These are phyloP conservation scores for Rhingia campestris DNA, from an alignment of 2,888 invertebrate genomes.

Conservation along the genomic window DNA sequence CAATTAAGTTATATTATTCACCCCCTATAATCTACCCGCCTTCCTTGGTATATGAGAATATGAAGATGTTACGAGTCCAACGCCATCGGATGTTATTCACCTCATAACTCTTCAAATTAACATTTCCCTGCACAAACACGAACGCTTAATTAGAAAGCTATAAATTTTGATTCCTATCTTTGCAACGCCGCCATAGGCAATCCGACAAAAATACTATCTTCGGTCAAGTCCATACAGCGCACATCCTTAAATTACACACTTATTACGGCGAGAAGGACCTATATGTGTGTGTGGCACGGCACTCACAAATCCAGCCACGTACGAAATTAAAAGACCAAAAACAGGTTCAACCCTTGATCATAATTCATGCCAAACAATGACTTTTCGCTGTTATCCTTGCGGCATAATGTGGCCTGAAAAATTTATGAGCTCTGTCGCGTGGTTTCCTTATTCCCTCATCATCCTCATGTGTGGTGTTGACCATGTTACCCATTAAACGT, in stretches of 20 bases:
- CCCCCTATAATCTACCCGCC: no score
- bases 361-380: slow-evolving; percentile 71
- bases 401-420: slow-evolving; percentile 61
- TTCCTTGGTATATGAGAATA: not conserved
- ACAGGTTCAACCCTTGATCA: slow-evolving; percentile 60
- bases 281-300: slow-evolving; percentile 6
- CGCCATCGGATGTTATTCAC: slow-evolving; percentile 20
- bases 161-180: slow-evolving; percentile 64
- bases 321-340: slow-evolving; percentile 33
- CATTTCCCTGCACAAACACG: slow-evolving; percentile 20
- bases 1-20: no score
- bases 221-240: slow-evolving; percentile 2
- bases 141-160: slow-evolving; percentile 58
- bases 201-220: slow-evolving; percentile 7
- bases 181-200: slow-evolving; percentile 34
- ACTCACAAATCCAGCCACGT: slow-evolving; percentile 57
- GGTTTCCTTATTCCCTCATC: slow-evolving; percentile 29
- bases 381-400: slow-evolving; percentile 60
- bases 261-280: slow-evolving; percentile 18
- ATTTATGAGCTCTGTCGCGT: slow-evolving; percentile 60
- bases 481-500: slow-evolving; percentile 18
- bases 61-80: slow-evolving; percentile 6
- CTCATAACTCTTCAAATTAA: slow-evolving; percentile 34
- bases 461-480: slow-evolving; percentile 19
- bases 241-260: slow-evolving; percentile 45